A percentile compares a stretch with the other conserved stretches of the same genome.
These are phyloP conservation scores for Drosophila neocordata DNA, from an alignment of 1,140 invertebrate genomes.

Conservation along the genomic window DNA sequence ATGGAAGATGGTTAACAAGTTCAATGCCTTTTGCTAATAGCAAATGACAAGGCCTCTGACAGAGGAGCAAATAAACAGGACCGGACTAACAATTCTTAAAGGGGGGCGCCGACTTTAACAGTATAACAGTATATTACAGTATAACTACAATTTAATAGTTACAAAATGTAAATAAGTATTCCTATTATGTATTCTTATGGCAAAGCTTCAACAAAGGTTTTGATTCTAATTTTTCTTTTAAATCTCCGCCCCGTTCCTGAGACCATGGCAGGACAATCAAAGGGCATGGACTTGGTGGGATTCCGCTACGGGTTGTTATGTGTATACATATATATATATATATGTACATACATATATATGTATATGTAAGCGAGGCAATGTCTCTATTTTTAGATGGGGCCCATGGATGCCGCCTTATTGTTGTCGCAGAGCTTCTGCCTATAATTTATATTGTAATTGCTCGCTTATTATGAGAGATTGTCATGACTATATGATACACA, in stretches of 20 bases:
- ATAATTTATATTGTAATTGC: slow-evolving; percentile 73
- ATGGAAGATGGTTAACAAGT: not conserved
- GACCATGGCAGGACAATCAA: slow-evolving; percentile 35
- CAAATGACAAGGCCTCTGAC: not conserved
- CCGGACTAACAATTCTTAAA: not conserved
- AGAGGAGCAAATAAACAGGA: not conserved
- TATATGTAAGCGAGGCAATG: slow-evolving; percentile 4
- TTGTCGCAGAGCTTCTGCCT: slow-evolving; percentile 48
- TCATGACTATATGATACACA: slow-evolving; percentile 12
- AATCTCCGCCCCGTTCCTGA: too few species aligned
- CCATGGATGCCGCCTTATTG: slow-evolving; percentile 23
- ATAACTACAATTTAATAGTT: too few species aligned
- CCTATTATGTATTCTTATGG: too few species aligned
- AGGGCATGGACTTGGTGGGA: not conserved
- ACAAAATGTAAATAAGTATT: too few species aligned
- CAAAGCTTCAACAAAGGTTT: too few species aligned
- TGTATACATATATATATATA: not conserved
- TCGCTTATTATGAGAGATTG: slow-evolving; percentile 43
- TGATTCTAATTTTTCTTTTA: too few species aligned
- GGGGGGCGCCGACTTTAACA: too few species aligned
- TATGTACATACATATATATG: not conserved
- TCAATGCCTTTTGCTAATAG: not conserved
- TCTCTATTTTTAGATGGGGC: slow-evolving; percentile 15
- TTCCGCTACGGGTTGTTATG: not conserved
- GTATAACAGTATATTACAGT: too few species aligned